These are phyloP conservation scores for Diabrotica virgifera DNA, from an alignment of 1,140 invertebrate genomes.

Conservation along the genomic window DNA sequence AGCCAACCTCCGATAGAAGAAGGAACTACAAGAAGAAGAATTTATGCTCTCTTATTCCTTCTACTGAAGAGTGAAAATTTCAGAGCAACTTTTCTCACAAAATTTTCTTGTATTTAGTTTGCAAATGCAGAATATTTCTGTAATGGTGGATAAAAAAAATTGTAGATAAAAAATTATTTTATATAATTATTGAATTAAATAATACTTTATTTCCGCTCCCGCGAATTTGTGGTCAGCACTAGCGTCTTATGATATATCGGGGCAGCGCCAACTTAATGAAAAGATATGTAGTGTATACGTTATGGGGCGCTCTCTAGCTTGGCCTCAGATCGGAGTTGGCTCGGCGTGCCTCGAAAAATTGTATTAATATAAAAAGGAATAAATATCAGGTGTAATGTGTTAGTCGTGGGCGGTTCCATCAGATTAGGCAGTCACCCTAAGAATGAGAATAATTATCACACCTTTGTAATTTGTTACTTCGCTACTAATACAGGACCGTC, in stretches of 20 bases:
- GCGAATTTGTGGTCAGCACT: slow-evolving; percentile 22
- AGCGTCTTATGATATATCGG: slow-evolving; percentile 44
- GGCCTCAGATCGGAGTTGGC: neutral
- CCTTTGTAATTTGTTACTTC: slow-evolving; percentile 35
- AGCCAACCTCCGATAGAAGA: too few relatives aligned
- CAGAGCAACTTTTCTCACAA: too few relatives aligned
- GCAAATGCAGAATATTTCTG: too few relatives aligned
- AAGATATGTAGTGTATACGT: slow-evolving; percentile 46
- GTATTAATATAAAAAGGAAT: slow-evolving; percentile 40
- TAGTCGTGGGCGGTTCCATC: slow-evolving; percentile 39
- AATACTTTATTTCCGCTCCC: slow-evolving; percentile 18
- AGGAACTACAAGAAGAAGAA: too few relatives aligned
- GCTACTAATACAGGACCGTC: neutral
- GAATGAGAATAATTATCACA: slow-evolving; percentile 36
- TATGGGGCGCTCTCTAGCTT: slow-evolving; percentile 29
- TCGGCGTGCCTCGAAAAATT: slow-evolving; percentile 31
- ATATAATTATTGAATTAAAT: too few relatives aligned
- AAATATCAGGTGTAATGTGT: slow-evolving; percentile 33
- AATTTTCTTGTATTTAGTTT: too few relatives aligned
- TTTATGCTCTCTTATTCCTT: too few relatives aligned
- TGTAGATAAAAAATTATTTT: too few relatives aligned
- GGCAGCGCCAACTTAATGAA: slow-evolving; percentile 42
- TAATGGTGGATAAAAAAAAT: too few relatives aligned
- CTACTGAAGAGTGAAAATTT: too few relatives aligned
- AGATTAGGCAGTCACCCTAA: slow-evolving; percentile 35